Base-by-base conservation (phyloP, 2,888 invertebrate genomes). In the Tiphia femorata region DNA sequence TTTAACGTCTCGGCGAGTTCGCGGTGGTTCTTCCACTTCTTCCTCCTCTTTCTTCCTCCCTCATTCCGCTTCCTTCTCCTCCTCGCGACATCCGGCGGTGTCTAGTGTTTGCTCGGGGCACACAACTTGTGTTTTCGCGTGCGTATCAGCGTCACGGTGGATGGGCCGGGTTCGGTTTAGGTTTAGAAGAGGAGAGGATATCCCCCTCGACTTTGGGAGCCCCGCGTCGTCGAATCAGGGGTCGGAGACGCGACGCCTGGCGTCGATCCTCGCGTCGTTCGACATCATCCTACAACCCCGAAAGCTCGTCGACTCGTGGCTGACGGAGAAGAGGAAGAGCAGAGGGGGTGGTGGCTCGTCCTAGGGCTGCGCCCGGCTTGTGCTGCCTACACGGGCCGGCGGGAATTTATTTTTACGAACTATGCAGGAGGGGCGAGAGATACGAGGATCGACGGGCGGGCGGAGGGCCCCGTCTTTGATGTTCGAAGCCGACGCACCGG, bases 351-450 rank as follows among this genome's bases (percentile, higher is more conserved):
- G n/a, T n/a, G n/a, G n/a, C n/a, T n/a, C n/a, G n/a, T n/a, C n/a
- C n/a, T n/a, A n/a, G n/a, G 29, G 29, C 29, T 1, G 14, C 33
- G 33, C 12, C 33, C 12, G 12, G 33, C 12, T 25, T 25, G 25
- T 5, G 25, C 25, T 5, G 25, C 6, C 25, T 25, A 30, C 49
- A 29, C 67, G 55, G 63, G 63, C 54, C 66, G 55, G 57, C 64
- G 68, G 68, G 76, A 79, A 81, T 82, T 78, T 81, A 81, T 82
- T 82, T 82, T 78, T 74, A 79, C 77, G 71, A 75, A 79, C 70
- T 77, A 76, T 72, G 76, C 75, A 73, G 73, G 69, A 70, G 72
- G 72, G n/a, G n/a, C n/a, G n/a, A n/a, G n/a, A n/a, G n/a, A n/a
- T n/a, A n/a, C n/a, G n/a, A n/a, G n/a, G 70, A 62, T 63, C 64